phyloP scores from a whole-genome alignment of 1,140 invertebrate genomes.

The Drosophila sechellia region DNA sequence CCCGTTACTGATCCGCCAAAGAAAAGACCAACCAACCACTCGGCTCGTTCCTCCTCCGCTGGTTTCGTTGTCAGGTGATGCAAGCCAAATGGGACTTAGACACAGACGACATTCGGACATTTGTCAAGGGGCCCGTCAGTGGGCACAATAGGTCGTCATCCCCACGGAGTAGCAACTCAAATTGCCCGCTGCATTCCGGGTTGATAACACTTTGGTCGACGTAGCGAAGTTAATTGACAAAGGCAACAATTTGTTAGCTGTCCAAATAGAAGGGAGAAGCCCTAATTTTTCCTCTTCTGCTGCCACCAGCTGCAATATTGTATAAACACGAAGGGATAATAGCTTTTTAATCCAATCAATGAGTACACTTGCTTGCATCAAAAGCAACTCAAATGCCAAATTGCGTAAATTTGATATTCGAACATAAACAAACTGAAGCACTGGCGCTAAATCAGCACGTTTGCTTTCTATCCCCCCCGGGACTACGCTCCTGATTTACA shows the following conservation, averaged over 20 bases:
- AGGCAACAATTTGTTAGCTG: neutral
- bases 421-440: constrained; percentile 18
- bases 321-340: neutral
- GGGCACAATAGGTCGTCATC: neutral
- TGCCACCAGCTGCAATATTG: too few relatives aligned
- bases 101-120: constrained; percentile 20
- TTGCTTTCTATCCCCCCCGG: constrained; percentile 4
- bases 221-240: constrained; percentile 19
- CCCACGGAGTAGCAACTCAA: constrained; percentile 3
- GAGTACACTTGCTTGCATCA: constrained; percentile 10
- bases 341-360: neutral
- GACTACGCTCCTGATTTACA: constrained; percentile 25
- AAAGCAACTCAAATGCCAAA: constrained; percentile 17
- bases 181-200: constrained; percentile 21
- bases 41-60: neutral
- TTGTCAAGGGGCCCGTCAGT: constrained; percentile 49
- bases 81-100: constrained; percentile 41
- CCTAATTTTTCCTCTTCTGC: neutral
- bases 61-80: constrained; percentile 30
- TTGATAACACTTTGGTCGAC: constrained; percentile 22
- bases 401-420: constrained; percentile 18
- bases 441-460: neutral
- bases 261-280: neutral
- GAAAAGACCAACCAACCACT: constrained; percentile 19
- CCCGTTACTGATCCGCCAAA: constrained; percentile 53